Evolutionary conservation across 2,113 vertebrate genomes (phyloP), one percentile per base, ranked within the genome.

Genomic region (Misgurnus mizolepis): DNA sequence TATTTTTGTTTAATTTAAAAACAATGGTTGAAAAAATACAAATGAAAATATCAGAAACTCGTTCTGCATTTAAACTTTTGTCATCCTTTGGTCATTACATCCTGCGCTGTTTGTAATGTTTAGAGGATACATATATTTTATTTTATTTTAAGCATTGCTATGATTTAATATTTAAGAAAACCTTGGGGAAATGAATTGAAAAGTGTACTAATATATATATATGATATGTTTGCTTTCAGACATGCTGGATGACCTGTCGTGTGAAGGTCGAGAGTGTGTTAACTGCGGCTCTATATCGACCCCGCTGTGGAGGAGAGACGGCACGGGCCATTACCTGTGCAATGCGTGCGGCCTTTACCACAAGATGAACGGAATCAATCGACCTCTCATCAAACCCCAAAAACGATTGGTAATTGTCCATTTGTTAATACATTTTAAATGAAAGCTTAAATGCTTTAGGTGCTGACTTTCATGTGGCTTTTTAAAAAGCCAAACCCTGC

Each of bases 301-400:
- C 0, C 98, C 98, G 0, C 94, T 99, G 81, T 99, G 98, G 98
- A 95, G 97, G 84, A 90, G 97, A 0, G 98, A 99, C 0, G 96
- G 97, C 7, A 99, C 98, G 0, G 97, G 98, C 0, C 98, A 99
- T 88, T 99, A 99, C 88, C 93, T 99, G 80, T 99, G 98, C 83
- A 99, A 99, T 41, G 98, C 98, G 53, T 99, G 98, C 22, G 98
- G 98, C 50, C 95, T 99, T 69, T 99, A 99, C 87, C 97, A 99
- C 93, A 99, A 97, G 87, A 97, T 99, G 96, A 99, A 99, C 40
- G 97, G 97, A 55, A 95, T 97, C 91, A 99, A 98, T 93, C 88
- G 98, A 81, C 98, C 98, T 0, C 96, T 99, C 4, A 94, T 96
- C 83, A 96, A 96, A 82, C 97, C 98, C 0, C 96, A 98, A 92